Conservation (phyloP, 2,113 vertebrate species). For the Channa maculata region DNA sequence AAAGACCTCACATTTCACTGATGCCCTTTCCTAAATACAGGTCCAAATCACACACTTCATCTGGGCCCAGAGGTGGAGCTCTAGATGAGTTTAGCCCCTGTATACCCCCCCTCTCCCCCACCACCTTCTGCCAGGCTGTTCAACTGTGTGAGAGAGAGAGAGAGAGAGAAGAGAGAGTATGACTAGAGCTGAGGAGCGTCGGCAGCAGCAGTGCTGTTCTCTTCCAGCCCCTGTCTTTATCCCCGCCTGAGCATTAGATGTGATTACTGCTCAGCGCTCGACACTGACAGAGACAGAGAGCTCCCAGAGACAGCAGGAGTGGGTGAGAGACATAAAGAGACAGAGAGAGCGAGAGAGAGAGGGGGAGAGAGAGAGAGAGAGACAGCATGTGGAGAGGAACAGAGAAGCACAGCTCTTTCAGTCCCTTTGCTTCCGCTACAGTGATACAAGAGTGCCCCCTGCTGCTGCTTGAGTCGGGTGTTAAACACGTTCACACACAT, state of each 20-base stretch:
- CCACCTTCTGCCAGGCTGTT: constrained; percentile 53
- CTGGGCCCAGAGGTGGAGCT: constrained; percentile 75
- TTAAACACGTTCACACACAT: constrained; percentile 26
- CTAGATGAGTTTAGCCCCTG: constrained; percentile 78
- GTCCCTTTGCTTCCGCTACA: constrained; percentile 52
- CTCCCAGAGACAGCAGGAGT: constrained; percentile 76
- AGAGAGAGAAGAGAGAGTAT: constrained; percentile 44
- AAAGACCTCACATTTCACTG: constrained; percentile 74
- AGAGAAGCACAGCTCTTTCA: constrained; percentile 48
- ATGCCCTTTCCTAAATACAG: constrained; percentile 77
- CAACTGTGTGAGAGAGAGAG: constrained; percentile 27
- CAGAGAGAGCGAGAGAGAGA: constrained; percentile 36
- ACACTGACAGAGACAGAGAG: constrained; percentile 83
- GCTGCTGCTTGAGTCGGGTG: constrained; percentile 71
- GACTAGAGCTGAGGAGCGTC: constrained; percentile 53
- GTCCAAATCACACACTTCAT: constrained; percentile 80
- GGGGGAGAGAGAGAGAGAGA: background rate
- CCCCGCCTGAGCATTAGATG: constrained; percentile 86
- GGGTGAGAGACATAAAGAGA: constrained; percentile 66
- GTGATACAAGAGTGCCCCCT: constrained; percentile 95
- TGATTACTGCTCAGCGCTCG: constrained; percentile 87
- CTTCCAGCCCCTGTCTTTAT: constrained; percentile 80
- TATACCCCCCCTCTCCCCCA: constrained; percentile 34
- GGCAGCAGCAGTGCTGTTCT: constrained; percentile 68
- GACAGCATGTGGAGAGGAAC: constrained; percentile 20